Percentiles rank a stretch among this genome's conserved stretches.
These are phyloP conservation scores for Crioceris asparagi DNA, from an alignment of 2,888 invertebrate genomes.

Conservation along the genomic window DNA sequence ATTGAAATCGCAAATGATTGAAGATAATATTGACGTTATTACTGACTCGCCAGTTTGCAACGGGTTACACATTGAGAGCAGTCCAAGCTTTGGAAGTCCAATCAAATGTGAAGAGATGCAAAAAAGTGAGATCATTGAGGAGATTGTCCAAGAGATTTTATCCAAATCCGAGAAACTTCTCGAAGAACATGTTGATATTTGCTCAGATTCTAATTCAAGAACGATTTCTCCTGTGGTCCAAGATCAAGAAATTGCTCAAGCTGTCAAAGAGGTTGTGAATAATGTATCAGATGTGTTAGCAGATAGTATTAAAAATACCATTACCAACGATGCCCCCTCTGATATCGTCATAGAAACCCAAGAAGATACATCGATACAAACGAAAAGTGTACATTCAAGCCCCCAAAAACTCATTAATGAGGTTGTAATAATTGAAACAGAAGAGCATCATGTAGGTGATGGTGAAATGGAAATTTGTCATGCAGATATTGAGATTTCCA, in stretches of 20 bases:
- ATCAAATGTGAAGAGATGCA: slow-evolving; percentile 29
- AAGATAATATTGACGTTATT: slow-evolving; percentile 21
- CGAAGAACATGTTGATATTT: slow-evolving; percentile 30
- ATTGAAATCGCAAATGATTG: slow-evolving; percentile 31
- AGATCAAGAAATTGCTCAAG: slow-evolving; percentile 44
- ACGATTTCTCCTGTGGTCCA: slow-evolving; percentile 38
- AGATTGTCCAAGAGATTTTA: slow-evolving; percentile 43
- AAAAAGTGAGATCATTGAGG: slow-evolving; percentile 39
- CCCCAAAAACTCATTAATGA: background rate
- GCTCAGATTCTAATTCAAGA: slow-evolving; percentile 13
- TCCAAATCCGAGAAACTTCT: slow-evolving; percentile 42
- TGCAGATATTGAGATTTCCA: slow-evolving; percentile 4
- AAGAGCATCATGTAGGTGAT: background rate
- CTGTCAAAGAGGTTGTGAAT: slow-evolving; percentile 43
- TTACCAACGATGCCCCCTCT: slow-evolving; percentile 5
- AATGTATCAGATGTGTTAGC: slow-evolving; percentile 15
- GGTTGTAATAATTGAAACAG: too few relatives aligned
- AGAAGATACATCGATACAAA: background rate
- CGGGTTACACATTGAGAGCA: slow-evolving; percentile 36
- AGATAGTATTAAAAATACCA: slow-evolving; percentile 8
- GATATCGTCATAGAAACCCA: slow-evolving; percentile 6
- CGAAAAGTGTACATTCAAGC: background rate
- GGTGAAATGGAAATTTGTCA: slow-evolving; percentile 24
- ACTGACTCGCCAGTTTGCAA: slow-evolving; percentile 35
- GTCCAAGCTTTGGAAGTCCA: slow-evolving; percentile 34